Percentiles rank a stretch among this genome's conserved stretches.
Conservation (phyloP, 2,113 vertebrate genomes). For the Willisornis vidua region DNA sequence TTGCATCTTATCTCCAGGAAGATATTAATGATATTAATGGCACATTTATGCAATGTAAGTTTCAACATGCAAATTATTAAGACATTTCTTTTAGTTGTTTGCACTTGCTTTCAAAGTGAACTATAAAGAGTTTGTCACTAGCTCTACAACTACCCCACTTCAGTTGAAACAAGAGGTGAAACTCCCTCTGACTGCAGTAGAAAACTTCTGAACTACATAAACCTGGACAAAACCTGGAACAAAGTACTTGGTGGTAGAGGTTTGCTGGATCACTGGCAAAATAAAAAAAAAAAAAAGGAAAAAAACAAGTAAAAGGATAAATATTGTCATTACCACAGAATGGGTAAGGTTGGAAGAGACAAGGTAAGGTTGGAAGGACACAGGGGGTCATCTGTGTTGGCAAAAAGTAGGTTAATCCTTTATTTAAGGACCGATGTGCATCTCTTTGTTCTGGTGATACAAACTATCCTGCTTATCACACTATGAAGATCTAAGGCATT, state of each 20-base stretch:
- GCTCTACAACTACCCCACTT: not conserved
- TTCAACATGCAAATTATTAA: constrained; percentile 50
- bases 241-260: not conserved
- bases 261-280: not conserved
- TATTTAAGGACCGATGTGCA: not conserved
- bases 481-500: not conserved
- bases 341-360: not conserved
- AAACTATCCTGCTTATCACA: not conserved
- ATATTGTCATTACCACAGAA: not conserved
- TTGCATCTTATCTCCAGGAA: constrained; percentile 54
- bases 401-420: not conserved
- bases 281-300: not conserved
- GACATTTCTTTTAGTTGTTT: constrained; percentile 33
- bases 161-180: constrained; percentile 13
- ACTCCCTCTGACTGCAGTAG: not conserved
- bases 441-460: not conserved
- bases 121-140: constrained; percentile 17
- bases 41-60: not conserved
- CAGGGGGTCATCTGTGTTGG: not conserved
- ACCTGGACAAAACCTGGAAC: not conserved
- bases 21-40: constrained; percentile 55
- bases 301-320: not conserved
- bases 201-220: not conserved
- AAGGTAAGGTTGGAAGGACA: not conserved
- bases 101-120: constrained; percentile 20